Conservation (phyloP, 2,797 vertebrate species). For the Crenichthys baileyi region DNA sequence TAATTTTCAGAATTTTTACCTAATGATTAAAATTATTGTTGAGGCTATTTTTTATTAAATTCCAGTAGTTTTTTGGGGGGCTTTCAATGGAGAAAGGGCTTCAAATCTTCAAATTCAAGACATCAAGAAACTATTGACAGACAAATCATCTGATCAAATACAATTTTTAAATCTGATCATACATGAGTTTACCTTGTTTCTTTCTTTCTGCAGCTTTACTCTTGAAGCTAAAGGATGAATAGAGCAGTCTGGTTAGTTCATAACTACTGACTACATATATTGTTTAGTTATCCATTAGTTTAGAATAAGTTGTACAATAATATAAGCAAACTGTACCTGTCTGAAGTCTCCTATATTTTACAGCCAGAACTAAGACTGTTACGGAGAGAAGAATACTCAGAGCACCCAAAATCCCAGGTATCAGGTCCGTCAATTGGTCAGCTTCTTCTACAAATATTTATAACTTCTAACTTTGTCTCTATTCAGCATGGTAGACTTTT, state of each 20-base stretch:
- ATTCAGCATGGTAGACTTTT: background rate
- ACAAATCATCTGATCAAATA: background rate
- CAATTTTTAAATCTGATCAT: background rate
- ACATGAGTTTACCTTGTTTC: constrained; percentile 2
- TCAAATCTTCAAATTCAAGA: background rate
- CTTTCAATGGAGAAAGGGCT: no score
- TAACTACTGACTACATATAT: background rate
- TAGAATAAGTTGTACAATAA: background rate
- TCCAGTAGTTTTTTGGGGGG: no score
- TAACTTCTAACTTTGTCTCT: background rate
- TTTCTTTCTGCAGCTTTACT: background rate
- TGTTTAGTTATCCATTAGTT: background rate
- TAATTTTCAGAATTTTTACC: no score
- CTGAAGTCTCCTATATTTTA: background rate
- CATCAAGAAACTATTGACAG: background rate
- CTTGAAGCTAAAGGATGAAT: background rate
- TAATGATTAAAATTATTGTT: no score
- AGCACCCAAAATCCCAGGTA: background rate
- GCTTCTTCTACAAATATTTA: background rate
- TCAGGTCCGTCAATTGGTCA: background rate
- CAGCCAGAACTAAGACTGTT: constrained; percentile 13
- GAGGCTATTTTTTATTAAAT: no score
- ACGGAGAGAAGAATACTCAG: constrained; percentile 4
- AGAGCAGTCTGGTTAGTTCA: background rate
- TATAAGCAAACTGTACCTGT: background rate